Percentiles rank a stretch among this genome's conserved stretches.
Evolutionary conservation across 2,888 invertebrate species (phyloP).

Genomic region (Sussaba pulchella): DNA sequence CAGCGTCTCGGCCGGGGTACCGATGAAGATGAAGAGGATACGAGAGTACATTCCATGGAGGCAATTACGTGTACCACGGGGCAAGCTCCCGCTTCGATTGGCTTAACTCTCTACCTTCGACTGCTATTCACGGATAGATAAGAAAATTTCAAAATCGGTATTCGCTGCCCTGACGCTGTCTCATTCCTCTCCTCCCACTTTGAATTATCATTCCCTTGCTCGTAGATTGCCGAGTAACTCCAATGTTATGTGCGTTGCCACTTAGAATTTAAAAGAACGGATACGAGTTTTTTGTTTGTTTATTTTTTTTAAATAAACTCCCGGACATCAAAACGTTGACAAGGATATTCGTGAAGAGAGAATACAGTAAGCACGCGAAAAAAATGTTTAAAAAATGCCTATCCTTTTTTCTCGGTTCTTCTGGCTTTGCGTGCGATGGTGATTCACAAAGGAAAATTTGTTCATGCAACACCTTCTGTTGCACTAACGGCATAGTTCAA

Average conservation of each 20-base stretch:
- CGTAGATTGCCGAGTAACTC: neutral
- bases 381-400: too few relatives aligned
- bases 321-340: neutral
- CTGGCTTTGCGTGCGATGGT: slow-evolving; percentile 26
- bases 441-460: slow-evolving; percentile 59
- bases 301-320: too few relatives aligned
- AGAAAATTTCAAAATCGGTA: slow-evolving; percentile 59
- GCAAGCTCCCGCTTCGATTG: slow-evolving; percentile 62
- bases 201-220: slow-evolving; percentile 7
- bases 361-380: slow-evolving; percentile 3
- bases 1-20: slow-evolving; percentile 7
- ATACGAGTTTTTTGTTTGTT: neutral
- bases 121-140: slow-evolving; percentile 53
- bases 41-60: slow-evolving; percentile 63
- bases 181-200: slow-evolving; percentile 47
- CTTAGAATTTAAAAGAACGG: neutral
- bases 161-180: slow-evolving; percentile 41
- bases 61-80: slow-evolving; percentile 64
- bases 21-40: slow-evolving; percentile 15
- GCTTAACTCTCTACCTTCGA: slow-evolving; percentile 32
- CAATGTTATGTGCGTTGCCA: neutral
- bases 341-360: neutral
- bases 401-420: slow-evolving; percentile 13
- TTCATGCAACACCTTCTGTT: slow-evolving; percentile 55
- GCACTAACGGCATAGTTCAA: neutral